phyloP scores from a whole-genome alignment of 2,797 vertebrate species.

The Phalloptychus januarius region DNA sequence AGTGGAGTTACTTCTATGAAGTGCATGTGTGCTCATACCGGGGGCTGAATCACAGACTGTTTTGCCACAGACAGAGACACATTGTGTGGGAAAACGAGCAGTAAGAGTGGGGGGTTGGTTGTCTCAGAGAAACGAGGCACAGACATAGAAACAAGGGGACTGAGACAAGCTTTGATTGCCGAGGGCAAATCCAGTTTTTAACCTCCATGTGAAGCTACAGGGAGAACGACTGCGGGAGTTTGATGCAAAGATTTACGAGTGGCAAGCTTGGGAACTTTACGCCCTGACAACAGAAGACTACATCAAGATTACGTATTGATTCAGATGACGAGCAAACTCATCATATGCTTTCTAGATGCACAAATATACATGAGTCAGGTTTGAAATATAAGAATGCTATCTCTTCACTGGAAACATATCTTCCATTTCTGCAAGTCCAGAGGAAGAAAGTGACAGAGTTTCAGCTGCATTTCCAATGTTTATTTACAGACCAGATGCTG shows the following conservation, averaged over 20 bases:
- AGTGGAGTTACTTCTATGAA: constrained; percentile 44
- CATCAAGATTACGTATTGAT: constrained; percentile 59
- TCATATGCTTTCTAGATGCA: constrained; percentile 37
- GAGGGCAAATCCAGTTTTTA: background rate
- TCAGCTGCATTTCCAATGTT: constrained; percentile 22
- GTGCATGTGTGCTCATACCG: constrained; percentile 41
- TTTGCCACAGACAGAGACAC: constrained; percentile 50
- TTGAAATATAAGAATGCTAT: constrained; percentile 26
- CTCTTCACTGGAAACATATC: constrained; percentile 22
- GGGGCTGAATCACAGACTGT: constrained; percentile 58
- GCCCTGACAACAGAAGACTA: constrained; percentile 34
- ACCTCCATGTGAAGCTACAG: constrained; percentile 12
- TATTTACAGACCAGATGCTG: constrained; percentile 23
- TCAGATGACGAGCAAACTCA: constrained; percentile 59
- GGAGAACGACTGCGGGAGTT: constrained; percentile 15
- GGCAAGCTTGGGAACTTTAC: constrained; percentile 38
- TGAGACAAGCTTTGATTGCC: constrained; percentile 22
- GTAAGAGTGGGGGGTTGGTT: constrained; percentile 24
- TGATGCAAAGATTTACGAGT: constrained; percentile 31
- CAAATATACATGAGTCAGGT: constrained; percentile 34
- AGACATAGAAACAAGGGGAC: constrained; percentile 24
- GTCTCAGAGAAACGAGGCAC: constrained; percentile 44
- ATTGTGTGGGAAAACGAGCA: constrained; percentile 50
- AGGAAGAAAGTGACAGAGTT: background rate
- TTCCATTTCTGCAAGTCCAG: background rate